phyloP scores from a whole-genome alignment of 2,888 invertebrate species.

The Leucophora obtusa region DNA sequence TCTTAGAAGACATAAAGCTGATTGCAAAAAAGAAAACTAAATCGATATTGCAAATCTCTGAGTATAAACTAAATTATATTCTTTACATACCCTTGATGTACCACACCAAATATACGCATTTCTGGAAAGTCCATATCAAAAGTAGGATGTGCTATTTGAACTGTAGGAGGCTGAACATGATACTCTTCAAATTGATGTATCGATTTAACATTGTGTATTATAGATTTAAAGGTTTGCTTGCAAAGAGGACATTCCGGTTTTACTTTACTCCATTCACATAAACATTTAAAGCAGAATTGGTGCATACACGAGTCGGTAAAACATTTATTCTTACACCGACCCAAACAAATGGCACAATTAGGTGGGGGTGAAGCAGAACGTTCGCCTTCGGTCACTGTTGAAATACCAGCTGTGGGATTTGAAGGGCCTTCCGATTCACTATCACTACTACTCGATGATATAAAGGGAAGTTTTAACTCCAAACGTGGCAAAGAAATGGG shows the following conservation, averaged over 20 bases:
- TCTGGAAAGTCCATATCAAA: slow-evolving; percentile 56
- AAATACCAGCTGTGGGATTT: slow-evolving; percentile 64
- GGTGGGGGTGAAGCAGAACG: slow-evolving; percentile 85
- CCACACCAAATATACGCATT: slow-evolving; percentile 53
- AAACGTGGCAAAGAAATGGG: slow-evolving; percentile 43
- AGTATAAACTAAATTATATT: too few species aligned
- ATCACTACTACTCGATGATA: slow-evolving; percentile 72
- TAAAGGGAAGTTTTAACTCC: slow-evolving; percentile 70
- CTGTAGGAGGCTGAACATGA: slow-evolving; percentile 78
- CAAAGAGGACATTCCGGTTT: slow-evolving; percentile 96
- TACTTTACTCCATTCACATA: slow-evolving; percentile 96
- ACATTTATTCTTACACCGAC: slow-evolving; percentile 90
- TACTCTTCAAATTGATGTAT: slow-evolving; percentile 94
- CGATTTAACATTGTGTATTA: slow-evolving; percentile 94
- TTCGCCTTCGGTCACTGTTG: slow-evolving; percentile 66
- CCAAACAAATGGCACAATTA: slow-evolving; percentile 95
- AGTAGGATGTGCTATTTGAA: slow-evolving; percentile 68
- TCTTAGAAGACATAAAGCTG: too few species aligned
- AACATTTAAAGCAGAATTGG: slow-evolving; percentile 95
- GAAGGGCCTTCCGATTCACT: slow-evolving; percentile 68
- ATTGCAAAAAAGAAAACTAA: too few species aligned
- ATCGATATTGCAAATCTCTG: too few species aligned
- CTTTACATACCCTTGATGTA: slow-evolving; percentile 47
- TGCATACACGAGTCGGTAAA: slow-evolving; percentile 96
- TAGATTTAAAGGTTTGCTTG: slow-evolving; percentile 93